Evolutionary conservation across 2,113 vertebrate genomes (phyloP), one percentile per base, ranked within the genome.

Genomic region (Myocastor coypus): DNA sequence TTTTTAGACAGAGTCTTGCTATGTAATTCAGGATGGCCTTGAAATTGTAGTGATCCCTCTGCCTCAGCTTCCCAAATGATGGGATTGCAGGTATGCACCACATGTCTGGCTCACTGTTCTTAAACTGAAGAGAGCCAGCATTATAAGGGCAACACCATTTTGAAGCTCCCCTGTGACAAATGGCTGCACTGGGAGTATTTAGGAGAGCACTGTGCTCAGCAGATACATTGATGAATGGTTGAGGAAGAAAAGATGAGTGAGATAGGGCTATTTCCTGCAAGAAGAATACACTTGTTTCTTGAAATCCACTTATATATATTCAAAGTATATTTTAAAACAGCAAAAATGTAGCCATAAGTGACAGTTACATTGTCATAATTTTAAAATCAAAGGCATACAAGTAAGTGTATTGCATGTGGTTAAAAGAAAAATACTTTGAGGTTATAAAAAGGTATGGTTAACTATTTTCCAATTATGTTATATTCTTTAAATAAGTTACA

Each of bases 321-420:
- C 34, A 81, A 68, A 90, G 61, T 34, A 2, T 77, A 20, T 91
- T 83, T 32, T 37, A 68, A 83, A 82, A 78, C 22, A n/a, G 34
- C 46, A 24, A 73, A 40, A 52, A 52, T 16, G 32, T 30, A 75
- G 30, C 73, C 66, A 32, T 13, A 55, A 86, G 81, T 63, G 26
- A 55, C 16, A 55, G 55, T 84, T 64, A 50, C 19, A 90, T 0
- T 75, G n/a, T 88, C 52, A 16, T 82, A 37, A 34, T 81, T 94
- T 87, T 42, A 37, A 89, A 89, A 59, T 46, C 26, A 93, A 94
- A 92, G 16, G 20, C 20, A 46, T n/a, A n/a, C 83, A 59, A 84
- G 46, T 77, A 64, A 94, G 4, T 64, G 7, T 61, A 63, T 82
- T 46, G 19, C 30, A 42, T 3, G 26, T 85, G 34, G 17, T 71